Evolutionary conservation across 1,140 invertebrate species (phyloP).

Genomic region (Stegodyphus dumicola): DNA sequence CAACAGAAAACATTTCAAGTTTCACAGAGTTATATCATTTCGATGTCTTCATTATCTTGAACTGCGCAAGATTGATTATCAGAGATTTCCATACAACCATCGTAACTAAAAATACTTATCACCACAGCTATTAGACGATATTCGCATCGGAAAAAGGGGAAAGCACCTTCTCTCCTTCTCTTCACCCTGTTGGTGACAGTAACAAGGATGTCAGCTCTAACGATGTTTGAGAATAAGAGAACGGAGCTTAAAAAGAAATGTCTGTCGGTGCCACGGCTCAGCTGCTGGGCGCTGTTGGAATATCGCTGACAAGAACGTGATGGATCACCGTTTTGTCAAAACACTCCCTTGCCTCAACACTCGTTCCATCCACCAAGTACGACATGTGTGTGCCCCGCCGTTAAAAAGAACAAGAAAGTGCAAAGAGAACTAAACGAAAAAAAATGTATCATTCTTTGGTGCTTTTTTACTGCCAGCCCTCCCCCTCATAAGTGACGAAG

Average conservation of each 20-base stretch:
- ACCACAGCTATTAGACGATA: no score
- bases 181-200: neutral
- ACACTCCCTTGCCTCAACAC: constrained; percentile 27
- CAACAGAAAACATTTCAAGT: no score
- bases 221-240: constrained; percentile 44
- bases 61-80: no score
- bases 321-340: constrained; percentile 58
- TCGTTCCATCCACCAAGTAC: neutral
- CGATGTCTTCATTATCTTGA: no score
- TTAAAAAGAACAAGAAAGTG: neutral
- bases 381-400: neutral
- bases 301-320: constrained; percentile 39
- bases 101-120: no score
- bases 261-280: neutral
- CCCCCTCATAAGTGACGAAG: no score
- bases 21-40: no score
- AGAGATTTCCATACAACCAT: no score
- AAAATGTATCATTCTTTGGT: neutral
- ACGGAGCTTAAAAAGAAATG: constrained; percentile 7
- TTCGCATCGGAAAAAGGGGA: no score
- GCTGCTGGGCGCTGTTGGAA: neutral
- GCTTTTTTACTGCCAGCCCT: no score
- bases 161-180: no score
- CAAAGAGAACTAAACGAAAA: neutral
- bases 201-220: constrained; percentile 59